Base-by-base conservation (phyloP, 2,888 invertebrate species). In the Clepsis dumicolana region DNA sequence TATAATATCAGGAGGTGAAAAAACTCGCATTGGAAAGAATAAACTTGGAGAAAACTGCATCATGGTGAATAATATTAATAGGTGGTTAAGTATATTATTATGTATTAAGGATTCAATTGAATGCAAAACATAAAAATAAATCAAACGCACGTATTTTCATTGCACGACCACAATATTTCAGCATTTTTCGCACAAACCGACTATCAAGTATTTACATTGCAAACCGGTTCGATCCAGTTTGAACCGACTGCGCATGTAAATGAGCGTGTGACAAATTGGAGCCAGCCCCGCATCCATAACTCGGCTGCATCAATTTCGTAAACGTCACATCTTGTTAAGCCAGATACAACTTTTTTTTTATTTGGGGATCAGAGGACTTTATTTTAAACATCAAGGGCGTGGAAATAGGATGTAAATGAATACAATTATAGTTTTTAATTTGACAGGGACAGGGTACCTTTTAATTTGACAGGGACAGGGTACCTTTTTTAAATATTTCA, bases 221-320 rank as follows among this genome's bases (percentile, higher is more conserved):
- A 48, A 56, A 57, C 50, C 18, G 56, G 50, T 52, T 60, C 64
- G 48, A 65, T 54, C 71, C 77, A 77, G 72, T 78, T 74, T 73
- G 74, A 76, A 77, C 78, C 75, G 80, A 81, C 79, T 81, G 77
- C 78, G 77, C 86, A 89, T 89, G 88, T 83, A 89, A 90, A 91
- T 89, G 83, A 85, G 82, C 77, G 79, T 81, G 81, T 85, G 87
- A 89, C 90, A 90, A 92, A 91, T 91, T 90, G 88, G 85, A 87
- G 48, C 87, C 80, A 80, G 67, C 77, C 77, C 78, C 77, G 75
- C 75, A 77, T 78, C 82, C 80, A 85, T 84, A 84, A 80, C 80
- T 83, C 76, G 71, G 75, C 80, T 84, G 83, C 83, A 82, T 82
- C 85, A 83, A 85, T 85, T 86, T 82, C 75, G 79, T 57, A 56